Evolutionary conservation across 1,140 invertebrate genomes (phyloP), one percentile per base, ranked within the genome.

Genomic region (Drosophila littoralis): DNA sequence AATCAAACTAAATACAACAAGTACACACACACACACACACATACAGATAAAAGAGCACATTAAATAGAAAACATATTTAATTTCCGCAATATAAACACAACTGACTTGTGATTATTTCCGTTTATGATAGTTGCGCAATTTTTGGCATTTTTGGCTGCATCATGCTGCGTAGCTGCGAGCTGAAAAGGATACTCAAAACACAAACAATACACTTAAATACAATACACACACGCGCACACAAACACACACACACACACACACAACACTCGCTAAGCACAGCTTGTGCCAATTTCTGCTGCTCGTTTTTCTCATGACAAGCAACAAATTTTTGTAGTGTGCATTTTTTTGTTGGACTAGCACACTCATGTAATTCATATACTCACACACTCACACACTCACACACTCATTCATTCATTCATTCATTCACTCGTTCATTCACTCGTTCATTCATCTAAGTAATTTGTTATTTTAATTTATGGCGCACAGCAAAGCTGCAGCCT

Each of bases 71-170:
- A 32, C 45, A 43, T 60, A 58, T 68, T 73, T 63, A 67, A 60
- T 74, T 71, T 84, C 65, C 57, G 76, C 35, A 32, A 45, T 60
- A 66, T 71, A 75, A 80, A 70, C 75, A 65, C 51, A 78, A 72
- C 61, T 63, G 63, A 70, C 71, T 86, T 59, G 60, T 86, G 65
- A 74, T 76, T 75, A 74, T 79, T 65, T 75, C 59, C 59, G 59
- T 46, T 70, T 61, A 38, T 51, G 61, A 68, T 52, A 51, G 61
- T 57, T 57, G 63, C 51, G 61, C 58, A 46, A 32, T 36, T 36
- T 69, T 48, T 50, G 52, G 42, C 32, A 22, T 46, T 65, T 58
- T 51, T 66, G 36, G 66, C 71, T 50, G 58, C 43, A 58, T 48
- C 67, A 66, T 61, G 46, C 17, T 60, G 70, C 55, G 64, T 72